Base-by-base conservation (phyloP, 2,113 vertebrate genomes). In the Ptilorrhoa leucosticta region DNA sequence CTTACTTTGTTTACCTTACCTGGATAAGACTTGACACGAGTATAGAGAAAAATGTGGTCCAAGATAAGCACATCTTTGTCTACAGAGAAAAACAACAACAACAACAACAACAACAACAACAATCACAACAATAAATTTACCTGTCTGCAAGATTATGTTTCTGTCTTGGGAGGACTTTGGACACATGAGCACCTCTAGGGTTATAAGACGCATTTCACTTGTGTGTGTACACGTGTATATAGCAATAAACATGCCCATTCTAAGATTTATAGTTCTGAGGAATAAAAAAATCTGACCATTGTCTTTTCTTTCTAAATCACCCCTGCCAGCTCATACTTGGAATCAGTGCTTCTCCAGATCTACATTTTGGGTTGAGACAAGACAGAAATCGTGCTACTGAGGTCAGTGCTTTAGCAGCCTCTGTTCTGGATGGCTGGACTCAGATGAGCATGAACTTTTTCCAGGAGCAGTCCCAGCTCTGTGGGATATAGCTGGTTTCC, bases 151-250 rank as follows among this genome's bases (percentile, higher is more conserved):
- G 27, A 61, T 51, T 69, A 56, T 15, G 8, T 81, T 77, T 80
- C 33, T 86, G 39, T 64, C 56, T 80, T 6, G 1, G 42, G 57
- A 81, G 60, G 57, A 65, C 70, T 81, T 92, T 79, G 86, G 35
- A 56, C 69, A 19, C 30, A 4, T 2, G 6, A 54, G 18, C 13
- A 64, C 22, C 24, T 68, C 31, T 35, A 20, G 64, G 17, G 12
- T 64, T 86, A 2, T 44, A 70, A 78, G 39, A 63, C 0, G 0
- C 14, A 14, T 45, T 85, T 50, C 0, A 0, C 9, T 0, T 5
- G n/a, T 3, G 5, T 53, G 16, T 39, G 14, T 14, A 73, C 28
- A 30, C 5, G 7, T 14, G 24, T 37, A 14, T 63, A 28, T 1
- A 70, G 71, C 51, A 19, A 60, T 51, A 86, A 47, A 54, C 7